These are phyloP conservation scores for Thereva unica DNA, from an alignment of 2,888 invertebrate species.

Conservation along the genomic window DNA sequence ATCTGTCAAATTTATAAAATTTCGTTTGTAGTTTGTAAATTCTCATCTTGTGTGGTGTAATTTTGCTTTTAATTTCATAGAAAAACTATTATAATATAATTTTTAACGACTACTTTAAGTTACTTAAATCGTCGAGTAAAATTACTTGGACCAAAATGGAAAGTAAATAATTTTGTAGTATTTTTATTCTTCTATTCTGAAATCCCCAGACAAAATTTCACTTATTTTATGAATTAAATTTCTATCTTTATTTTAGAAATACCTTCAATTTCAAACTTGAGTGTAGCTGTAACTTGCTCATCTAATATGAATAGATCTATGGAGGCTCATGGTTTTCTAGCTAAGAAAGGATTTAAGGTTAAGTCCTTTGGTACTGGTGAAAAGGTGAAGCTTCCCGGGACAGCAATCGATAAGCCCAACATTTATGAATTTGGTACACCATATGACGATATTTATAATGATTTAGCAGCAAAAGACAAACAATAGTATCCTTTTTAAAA, in stretches of 20 bases:
- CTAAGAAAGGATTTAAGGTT: conserved; percentile 96
- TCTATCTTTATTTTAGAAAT: conserved; percentile 42
- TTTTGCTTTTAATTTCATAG: no score
- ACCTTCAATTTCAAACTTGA: conserved; percentile 61
- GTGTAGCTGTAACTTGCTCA: conserved; percentile 95
- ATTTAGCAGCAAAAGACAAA: conserved; percentile 87
- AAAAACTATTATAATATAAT: no score
- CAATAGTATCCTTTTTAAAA: conserved; percentile 68
- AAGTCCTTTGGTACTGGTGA: conserved; percentile 93
- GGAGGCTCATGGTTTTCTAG: conserved; percentile 98
- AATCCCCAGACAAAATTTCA: no score
- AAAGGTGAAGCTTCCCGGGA: conserved; percentile 95
- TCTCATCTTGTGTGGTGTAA: no score
- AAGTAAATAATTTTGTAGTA: no score
- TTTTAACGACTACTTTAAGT: no score
- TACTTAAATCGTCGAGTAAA: no score
- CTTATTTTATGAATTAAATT: no score
- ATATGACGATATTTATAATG: conserved; percentile 95
- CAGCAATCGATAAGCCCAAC: conserved; percentile 91
- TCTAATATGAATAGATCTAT: conserved; percentile 99
- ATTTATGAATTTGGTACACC: conserved; percentile 95
- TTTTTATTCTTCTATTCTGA: no score
- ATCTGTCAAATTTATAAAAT: no score
- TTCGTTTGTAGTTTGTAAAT: no score
- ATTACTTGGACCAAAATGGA: no score